Evolutionary conservation across 2,113 vertebrate species (phyloP).

Genomic region (Rhinolophus sinicus): DNA sequence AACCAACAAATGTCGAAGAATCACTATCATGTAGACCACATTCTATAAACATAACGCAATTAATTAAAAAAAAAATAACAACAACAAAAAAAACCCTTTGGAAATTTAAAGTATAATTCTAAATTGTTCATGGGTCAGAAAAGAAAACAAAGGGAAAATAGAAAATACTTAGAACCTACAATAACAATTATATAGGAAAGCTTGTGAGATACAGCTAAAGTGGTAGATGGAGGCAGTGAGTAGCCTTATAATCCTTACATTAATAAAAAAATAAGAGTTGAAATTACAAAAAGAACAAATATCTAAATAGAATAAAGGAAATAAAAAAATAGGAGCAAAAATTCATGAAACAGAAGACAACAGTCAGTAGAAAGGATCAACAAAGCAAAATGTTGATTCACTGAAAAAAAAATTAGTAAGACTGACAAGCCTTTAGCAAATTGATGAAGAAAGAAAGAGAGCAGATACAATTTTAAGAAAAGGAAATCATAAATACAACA

Average conservation of each 20-base stretch:
- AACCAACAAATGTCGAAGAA: background rate
- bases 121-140: background rate
- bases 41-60: background rate
- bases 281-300: background rate
- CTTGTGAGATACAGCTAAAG: background rate
- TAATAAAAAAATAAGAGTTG: background rate
- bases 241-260: background rate
- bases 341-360: background rate
- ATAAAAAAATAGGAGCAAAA: background rate
- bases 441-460: background rate
- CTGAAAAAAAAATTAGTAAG: background rate
- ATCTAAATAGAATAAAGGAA: background rate
- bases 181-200: background rate
- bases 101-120: background rate
- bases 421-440: background rate
- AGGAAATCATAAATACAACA: background rate
- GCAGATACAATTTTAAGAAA: background rate
- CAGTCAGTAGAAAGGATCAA: background rate
- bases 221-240: background rate
- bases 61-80: background rate
- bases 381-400: slow-evolving; percentile 8
- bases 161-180: background rate
- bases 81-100: background rate
- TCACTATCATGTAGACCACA: background rate
- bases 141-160: background rate